Base-by-base conservation (phyloP, 1,140 invertebrate genomes). In the Ips nitidus region DNA sequence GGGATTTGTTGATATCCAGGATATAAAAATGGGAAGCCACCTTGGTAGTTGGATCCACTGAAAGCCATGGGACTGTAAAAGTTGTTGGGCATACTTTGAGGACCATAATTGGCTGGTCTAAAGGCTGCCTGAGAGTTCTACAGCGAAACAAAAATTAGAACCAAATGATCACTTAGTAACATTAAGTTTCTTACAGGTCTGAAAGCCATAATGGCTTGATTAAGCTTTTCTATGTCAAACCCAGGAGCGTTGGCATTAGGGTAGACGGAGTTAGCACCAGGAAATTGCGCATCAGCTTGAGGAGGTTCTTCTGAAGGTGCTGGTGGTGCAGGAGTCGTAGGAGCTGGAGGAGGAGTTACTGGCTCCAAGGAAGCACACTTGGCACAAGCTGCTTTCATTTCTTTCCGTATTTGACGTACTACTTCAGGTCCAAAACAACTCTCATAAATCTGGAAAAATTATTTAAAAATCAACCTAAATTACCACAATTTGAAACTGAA, bases 371-470 rank as follows among this genome's bases (percentile, higher is more conserved):
- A 68, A 8, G 85, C 83, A 73, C 87, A 88, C 78, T 87, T 88
- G 2, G 82, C 79, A 55, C 86, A 86, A 1, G 87, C 87, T 3
- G 83, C 83, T 76, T 85, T 87, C 84, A 88, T 86, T 81, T 89
- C 87, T 75, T 84, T 84, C n/a, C 86, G 77, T 6, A 88, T 86
- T 81, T 88, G 84, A 76, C 86, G 86, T 0, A 89, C 83, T 1
- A 88, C 86, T 71, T 87, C 85, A 0, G 84, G 78, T 1, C 87
- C 87, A 71, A 88, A 88, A 77, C 87, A 89, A 72, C 86, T 87
- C 78, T 89, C 87, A 71, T 88, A 89, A 68, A 89, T 87, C 87
- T 89, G 52, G 7, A 22, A 47, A 37, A 47, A 37, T 50, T 39
- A 39, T 1, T 3, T n/a, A 66, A 45, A 50, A 64, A 52, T 58